A percentile compares a stretch with the other conserved stretches of the same genome.
phyloP scores from a whole-genome alignment of 2,113 vertebrate species.

The Neodon shergylaensis region DNA sequence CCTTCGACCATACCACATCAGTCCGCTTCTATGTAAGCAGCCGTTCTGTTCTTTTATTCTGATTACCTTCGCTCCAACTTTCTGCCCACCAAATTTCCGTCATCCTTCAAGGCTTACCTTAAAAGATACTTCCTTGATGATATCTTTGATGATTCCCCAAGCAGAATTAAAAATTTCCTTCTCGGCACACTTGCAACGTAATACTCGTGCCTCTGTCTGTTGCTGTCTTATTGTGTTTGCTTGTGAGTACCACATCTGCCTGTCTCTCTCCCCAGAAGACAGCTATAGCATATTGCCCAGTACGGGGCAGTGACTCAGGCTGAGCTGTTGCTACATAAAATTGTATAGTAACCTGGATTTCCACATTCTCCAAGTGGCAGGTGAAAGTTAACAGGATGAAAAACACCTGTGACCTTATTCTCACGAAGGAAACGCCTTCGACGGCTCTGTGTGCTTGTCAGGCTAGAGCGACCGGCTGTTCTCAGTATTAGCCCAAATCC shows the following conservation, averaged over 20 bases:
- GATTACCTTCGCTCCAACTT: not conserved
- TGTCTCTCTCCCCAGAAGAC: not conserved
- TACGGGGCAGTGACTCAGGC: not conserved
- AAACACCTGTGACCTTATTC: not conserved
- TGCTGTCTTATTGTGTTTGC: not conserved
- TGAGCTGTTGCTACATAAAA: slow-evolving; percentile 9
- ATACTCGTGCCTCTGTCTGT: not conserved
- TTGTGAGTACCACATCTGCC: not conserved
- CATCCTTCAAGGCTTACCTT: not conserved
- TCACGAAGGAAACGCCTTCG: slow-evolving; percentile 22
- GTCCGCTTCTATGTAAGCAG: not conserved
- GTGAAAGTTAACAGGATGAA: slow-evolving; percentile 25
- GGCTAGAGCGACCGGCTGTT: not conserved
- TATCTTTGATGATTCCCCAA: slow-evolving; percentile 8
- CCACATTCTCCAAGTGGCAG: slow-evolving; percentile 33
- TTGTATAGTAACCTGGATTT: slow-evolving; percentile 30
- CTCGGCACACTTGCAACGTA: not conserved
- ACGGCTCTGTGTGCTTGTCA: not conserved
- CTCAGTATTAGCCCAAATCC: not conserved
- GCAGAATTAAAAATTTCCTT: not conserved
- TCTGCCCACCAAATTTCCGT: slow-evolving; percentile 11
- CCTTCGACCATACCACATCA: not conserved
- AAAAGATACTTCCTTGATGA: slow-evolving; percentile 15
- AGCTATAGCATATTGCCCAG: not conserved
- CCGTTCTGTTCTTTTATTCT: slow-evolving; percentile 9